Evolutionary conservation across 2,797 vertebrate species (phyloP).

Genomic region (Psittacula echo): DNA sequence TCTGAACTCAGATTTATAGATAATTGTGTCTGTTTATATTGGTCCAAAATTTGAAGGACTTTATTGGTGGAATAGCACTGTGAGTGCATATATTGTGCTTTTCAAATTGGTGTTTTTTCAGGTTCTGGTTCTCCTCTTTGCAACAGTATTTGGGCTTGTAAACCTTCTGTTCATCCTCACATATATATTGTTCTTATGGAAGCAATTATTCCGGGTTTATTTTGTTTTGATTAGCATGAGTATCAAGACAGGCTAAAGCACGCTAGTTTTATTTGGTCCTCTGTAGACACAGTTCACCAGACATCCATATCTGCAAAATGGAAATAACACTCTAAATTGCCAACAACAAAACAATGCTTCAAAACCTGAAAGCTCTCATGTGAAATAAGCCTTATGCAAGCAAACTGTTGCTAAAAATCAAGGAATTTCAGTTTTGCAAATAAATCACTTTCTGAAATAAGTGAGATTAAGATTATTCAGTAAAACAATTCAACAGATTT

Average conservation of each 20-base stretch:
- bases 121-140: not conserved
- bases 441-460: not conserved
- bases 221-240: constrained; percentile 45
- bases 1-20: constrained; percentile 61
- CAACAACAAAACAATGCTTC: not conserved
- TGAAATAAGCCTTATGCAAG: not conserved
- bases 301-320: constrained; percentile 37
- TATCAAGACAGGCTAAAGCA: constrained; percentile 32
- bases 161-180: constrained; percentile 35
- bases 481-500: not conserved
- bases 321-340: constrained; percentile 34
- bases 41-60: constrained; percentile 53
- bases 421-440: not conserved
- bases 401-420: not conserved
- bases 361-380: not conserved
- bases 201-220: constrained; percentile 39
- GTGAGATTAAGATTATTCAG: not conserved
- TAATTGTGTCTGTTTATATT: constrained; percentile 63
- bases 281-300: not conserved
- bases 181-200: constrained; percentile 23
- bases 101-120: constrained; percentile 46
- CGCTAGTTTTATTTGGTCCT: constrained; percentile 40
- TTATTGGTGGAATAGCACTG: constrained; percentile 21
- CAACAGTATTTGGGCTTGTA: constrained; percentile 33
- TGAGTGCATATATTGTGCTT: constrained; percentile 27